Base-by-base conservation (phyloP, 1,140 invertebrate species). In the Pseudomyrmex cubaensis region DNA sequence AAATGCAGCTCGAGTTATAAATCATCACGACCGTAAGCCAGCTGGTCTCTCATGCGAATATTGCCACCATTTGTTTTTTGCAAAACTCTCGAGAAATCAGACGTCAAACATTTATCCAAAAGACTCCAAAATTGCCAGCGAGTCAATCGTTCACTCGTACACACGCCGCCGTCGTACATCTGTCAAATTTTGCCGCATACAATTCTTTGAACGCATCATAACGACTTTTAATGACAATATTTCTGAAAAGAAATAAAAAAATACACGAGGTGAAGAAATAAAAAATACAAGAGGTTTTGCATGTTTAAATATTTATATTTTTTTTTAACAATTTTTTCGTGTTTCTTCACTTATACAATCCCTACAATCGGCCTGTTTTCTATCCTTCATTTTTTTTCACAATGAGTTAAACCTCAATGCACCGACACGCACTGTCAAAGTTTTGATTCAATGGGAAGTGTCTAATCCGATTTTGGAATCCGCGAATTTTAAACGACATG, bases 1-100 rank as follows among this genome's bases (percentile, higher is more conserved):
- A 80, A 78, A 80, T 59, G 64, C 64, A 48, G 9, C 35, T 70
- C 64, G 46, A 59, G 44, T 56, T 70, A 80, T 80, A 70, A 59
- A 80, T 80, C 76, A 78, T 56, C 46, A 78, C 75, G 35, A 67
- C 17, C 64, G n/a, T 59, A 44, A 69, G 35, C 35, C 76, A 22
- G 35, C 13, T 46, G 46, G 54, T 20, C 20, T 59, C 48, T 59
- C 48, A 9, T 13, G 66, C 44, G 66, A 78, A 57, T 77, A 78
- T 35, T 59, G 15, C 44, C 52, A 54, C 35, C 13, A 15, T 69
- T 10, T 59, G 64, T 69, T 78, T 80, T 69, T 70, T 17, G 20
- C 17, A 8, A 20, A 66, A 77, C 64, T 77, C 63, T 67, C n/a
- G 48, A 15, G 35, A 25, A 20, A 66, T 13, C 22, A n/a, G 50